These are phyloP conservation scores for Eptatretus atami DNA, from an alignment of 2,797 vertebrate species.

Conservation along the genomic window DNA sequence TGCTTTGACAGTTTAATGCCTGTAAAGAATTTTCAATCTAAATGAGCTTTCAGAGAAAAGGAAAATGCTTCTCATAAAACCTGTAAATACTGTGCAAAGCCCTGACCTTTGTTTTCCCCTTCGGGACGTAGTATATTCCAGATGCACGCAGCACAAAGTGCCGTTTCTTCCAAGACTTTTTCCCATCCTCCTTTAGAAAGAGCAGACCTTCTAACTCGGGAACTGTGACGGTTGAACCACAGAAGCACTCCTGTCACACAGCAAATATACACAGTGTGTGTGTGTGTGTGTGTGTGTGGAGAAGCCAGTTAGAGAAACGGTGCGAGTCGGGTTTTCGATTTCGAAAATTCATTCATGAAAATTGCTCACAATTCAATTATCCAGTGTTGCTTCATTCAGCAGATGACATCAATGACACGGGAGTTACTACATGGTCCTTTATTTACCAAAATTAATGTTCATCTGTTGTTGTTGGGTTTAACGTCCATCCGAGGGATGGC, in stretches of 20 bases:
- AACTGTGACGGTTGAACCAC: slow-evolving; percentile 64
- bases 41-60: background rate
- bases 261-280: background rate
- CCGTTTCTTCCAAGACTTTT: slow-evolving; percentile 96
- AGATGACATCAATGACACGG: too few species aligned
- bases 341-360: too few species aligned
- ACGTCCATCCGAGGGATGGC: too few species aligned
- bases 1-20: too few species aligned
- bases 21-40: too few species aligned
- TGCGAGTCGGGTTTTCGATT: too few species aligned
- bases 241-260: slow-evolving; percentile 53
- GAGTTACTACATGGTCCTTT: too few species aligned
- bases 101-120: slow-evolving; percentile 51
- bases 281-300: background rate
- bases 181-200: slow-evolving; percentile 90
- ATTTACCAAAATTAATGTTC: too few species aligned
- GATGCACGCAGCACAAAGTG: slow-evolving; percentile 83
- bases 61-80: background rate
- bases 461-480: too few species aligned
- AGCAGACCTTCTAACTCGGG: slow-evolving; percentile 85
- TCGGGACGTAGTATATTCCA: slow-evolving; percentile 86
- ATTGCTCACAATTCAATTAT: too few species aligned
- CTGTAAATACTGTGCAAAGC: slow-evolving; percentile 3
- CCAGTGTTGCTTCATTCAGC: too few species aligned
- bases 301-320: background rate